Evolutionary conservation across 2,113 vertebrate genomes (phyloP).

Genomic region (Atrichornis clamosus): DNA sequence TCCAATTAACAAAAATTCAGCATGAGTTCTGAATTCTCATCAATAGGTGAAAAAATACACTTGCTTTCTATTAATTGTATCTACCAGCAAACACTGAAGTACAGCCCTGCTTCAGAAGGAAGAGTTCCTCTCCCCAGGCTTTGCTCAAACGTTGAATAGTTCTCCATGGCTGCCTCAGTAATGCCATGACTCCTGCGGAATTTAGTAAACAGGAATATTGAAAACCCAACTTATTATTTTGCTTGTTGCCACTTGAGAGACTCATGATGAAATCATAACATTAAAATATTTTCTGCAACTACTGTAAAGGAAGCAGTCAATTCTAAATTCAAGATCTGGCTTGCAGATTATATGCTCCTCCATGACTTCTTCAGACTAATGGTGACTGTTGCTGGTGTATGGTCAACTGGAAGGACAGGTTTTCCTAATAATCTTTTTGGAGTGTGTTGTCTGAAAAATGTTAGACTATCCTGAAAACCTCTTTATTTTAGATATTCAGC

Average conservation of each 20-base stretch:
- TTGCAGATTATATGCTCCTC: constrained; percentile 39
- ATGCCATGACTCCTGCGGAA: not conserved
- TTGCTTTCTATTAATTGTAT: not conserved
- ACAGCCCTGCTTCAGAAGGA: not conserved
- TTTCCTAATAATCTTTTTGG: not conserved
- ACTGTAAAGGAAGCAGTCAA: constrained; percentile 54
- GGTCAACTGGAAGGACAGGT: constrained; percentile 41
- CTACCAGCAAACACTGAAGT: not conserved
- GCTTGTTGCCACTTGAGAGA: constrained; percentile 18
- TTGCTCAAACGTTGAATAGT: not conserved
- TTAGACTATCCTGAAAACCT: not conserved
- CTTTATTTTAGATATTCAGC: not conserved
- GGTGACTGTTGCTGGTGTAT: constrained; percentile 10
- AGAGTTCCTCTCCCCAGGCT: not conserved
- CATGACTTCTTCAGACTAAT: constrained; percentile 38
- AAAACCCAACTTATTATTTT: constrained; percentile 53
- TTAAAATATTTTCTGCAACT: constrained; percentile 43
- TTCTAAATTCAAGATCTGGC: constrained; percentile 37
- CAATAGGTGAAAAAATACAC: not conserved
- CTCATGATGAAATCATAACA: constrained; percentile 60
- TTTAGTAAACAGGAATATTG: constrained; percentile 55
- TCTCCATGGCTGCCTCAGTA: not conserved
- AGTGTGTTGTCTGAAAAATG: not conserved
- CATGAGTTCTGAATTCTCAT: not conserved
- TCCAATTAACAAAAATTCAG: not conserved